Base-by-base conservation (phyloP, 2,797 vertebrate species). In the Fistularia tabacaria region DNA sequence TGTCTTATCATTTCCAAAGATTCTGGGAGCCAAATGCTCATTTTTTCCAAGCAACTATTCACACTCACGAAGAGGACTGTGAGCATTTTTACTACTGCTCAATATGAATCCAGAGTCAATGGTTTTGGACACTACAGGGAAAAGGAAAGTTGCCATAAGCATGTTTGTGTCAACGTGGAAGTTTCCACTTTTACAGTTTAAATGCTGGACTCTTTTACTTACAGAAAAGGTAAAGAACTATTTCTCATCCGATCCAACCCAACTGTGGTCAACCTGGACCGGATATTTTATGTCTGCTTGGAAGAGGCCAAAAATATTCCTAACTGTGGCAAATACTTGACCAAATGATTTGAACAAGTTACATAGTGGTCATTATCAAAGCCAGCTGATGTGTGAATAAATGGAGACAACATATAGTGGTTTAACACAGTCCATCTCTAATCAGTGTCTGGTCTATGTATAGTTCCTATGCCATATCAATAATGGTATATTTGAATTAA, bases 121-220 rank as follows among this genome's bases (percentile, higher is more conserved):
- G 13, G 12, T 46, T 53, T 53, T 9, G 57, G 40, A 56, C 48
- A 47, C 49, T 39, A 49, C 64, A 38, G 14, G 54, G 36, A 38
- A 14, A 12, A 46, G 41, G 54, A 65, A 46, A 11, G 41, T 47
- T 36, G 60, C 47, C 49, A 62, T 59, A 57, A 61, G 79, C 13
- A 51, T 51, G 46, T 66, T 63, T 66, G 71, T 56, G 64, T 77
- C 59, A n/a, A 41, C 9, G 51, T 80, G 77, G 75, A 80, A 56
- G 60, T 38, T 38, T 79, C 77, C 76, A 80, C 75, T 75, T 81
- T 76, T 68, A 84, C 76, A 58, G 48, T 72, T 74, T 57, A 79
- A 76, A 80, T 87, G 70, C 85, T 83, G 74, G 62, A 84, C 71
- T 67, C 38, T 76, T 85, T 77, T 72, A 74, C 67, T 77, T 55